phyloP scores from a whole-genome alignment of 2,113 vertebrate species.

The Phyllostomus hastatus region DNA sequence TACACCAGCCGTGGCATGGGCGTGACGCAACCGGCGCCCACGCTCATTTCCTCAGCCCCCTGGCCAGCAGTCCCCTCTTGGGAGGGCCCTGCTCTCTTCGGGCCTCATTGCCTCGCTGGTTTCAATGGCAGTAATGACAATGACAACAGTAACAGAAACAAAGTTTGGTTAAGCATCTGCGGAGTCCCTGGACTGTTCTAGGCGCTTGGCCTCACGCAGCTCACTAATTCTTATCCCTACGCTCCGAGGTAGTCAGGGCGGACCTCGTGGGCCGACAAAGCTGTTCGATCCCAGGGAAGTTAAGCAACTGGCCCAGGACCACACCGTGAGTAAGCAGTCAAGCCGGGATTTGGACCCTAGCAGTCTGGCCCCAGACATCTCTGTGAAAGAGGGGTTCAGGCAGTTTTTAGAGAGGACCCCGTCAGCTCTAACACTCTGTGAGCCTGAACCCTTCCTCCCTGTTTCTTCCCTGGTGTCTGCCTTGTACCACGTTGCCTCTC shows the following conservation, averaged over 20 bases:
- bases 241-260: not conserved
- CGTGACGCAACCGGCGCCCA: fast-evolving
- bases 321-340: fast-evolving
- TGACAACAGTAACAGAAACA: not conserved
- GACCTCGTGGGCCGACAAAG: not conserved
- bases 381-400: not conserved
- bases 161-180: not conserved
- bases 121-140: not conserved
- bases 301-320: too few relatives aligned
- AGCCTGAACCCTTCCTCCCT: not conserved
- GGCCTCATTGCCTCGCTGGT: not conserved
- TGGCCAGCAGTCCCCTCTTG: not conserved
- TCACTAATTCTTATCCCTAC: not conserved
- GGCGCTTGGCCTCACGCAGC: too few relatives aligned
- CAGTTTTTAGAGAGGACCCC: not conserved
- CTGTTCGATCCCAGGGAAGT: not conserved
- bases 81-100: not conserved
- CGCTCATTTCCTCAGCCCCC: fast-evolving
- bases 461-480: not conserved
- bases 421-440: not conserved
- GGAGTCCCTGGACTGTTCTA: not conserved
- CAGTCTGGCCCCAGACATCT: not conserved
- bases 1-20: not conserved
- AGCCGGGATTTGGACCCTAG: not conserved
- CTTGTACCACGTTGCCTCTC: fast-evolving